These are phyloP conservation scores for Cabera pusaria DNA, from an alignment of 2,888 invertebrate species.

Conservation along the genomic window DNA sequence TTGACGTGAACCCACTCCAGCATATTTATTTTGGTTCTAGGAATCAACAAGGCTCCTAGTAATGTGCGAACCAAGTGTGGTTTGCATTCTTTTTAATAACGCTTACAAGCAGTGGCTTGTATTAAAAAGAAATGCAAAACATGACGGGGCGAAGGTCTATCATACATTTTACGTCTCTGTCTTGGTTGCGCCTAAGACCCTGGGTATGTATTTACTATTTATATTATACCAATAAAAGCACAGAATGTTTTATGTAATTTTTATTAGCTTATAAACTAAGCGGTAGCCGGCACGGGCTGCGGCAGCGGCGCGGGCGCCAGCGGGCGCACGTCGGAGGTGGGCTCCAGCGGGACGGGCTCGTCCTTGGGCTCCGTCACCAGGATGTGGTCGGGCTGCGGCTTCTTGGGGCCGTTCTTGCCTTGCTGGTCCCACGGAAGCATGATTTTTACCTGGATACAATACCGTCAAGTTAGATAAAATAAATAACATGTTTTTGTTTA, in stretches of 20 bases:
- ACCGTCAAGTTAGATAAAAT: neutral
- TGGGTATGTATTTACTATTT: too few species aligned
- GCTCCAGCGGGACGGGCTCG: constrained; percentile 89
- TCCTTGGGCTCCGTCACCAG: constrained; percentile 99
- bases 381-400: constrained; percentile 98
- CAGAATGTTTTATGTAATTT: constrained; percentile 36
- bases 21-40: too few species aligned
- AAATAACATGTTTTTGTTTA: too few species aligned
- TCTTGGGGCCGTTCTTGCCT: constrained; percentile 99
- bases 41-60: too few species aligned
- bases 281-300: constrained; percentile 57
- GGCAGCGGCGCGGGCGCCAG: constrained; percentile 84
- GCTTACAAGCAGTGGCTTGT: too few species aligned
- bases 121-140: too few species aligned
- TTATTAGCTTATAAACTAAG: constrained; percentile 60
- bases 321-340: constrained; percentile 90
- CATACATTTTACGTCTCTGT: too few species aligned
- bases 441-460: constrained; percentile 94
- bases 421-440: constrained; percentile 99
- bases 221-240: constrained; percentile 14
- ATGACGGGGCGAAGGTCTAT: too few species aligned
- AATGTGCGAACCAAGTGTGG: too few species aligned
- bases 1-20: too few species aligned
- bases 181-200: too few species aligned
- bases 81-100: too few species aligned